Conservation (phyloP, 1,140 invertebrate genomes). For the Aricia agestis region DNA sequence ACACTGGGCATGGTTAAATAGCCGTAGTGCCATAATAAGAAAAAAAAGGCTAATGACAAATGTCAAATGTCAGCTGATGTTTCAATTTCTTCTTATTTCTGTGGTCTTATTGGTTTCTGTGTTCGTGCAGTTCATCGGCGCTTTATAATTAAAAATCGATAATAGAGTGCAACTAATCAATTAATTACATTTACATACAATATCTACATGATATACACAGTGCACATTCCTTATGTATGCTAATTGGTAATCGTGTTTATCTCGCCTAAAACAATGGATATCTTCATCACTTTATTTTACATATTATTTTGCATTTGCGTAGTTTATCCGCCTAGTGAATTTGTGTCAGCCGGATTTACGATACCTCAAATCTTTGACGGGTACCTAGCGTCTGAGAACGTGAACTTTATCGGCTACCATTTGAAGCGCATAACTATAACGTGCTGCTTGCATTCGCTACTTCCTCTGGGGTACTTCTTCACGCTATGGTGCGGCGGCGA, state of each 20-base stretch:
- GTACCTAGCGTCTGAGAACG: slow-evolving; percentile 81
- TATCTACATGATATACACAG: background rate
- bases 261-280: slow-evolving; percentile 48
- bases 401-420: slow-evolving; percentile 84
- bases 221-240: background rate
- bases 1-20: too few relatives aligned
- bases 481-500: slow-evolving; percentile 50
- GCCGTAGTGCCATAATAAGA: too few relatives aligned
- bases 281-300: slow-evolving; percentile 82
- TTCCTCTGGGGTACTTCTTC: slow-evolving; percentile 84
- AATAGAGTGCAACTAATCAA: background rate
- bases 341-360: slow-evolving; percentile 84
- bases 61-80: too few relatives aligned
- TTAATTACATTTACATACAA: background rate
- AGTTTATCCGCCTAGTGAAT: slow-evolving; percentile 85
- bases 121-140: background rate
- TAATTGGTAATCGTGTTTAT: background rate
- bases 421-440: slow-evolving; percentile 82
- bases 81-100: too few relatives aligned
- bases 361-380: slow-evolving; percentile 81
- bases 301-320: slow-evolving; percentile 81
- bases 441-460: slow-evolving; percentile 80
- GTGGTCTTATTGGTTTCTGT: too few relatives aligned
- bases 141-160: background rate
- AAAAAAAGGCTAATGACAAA: too few relatives aligned